Base-by-base conservation (phyloP, 1,140 invertebrate species). In the Achroia grisella region DNA sequence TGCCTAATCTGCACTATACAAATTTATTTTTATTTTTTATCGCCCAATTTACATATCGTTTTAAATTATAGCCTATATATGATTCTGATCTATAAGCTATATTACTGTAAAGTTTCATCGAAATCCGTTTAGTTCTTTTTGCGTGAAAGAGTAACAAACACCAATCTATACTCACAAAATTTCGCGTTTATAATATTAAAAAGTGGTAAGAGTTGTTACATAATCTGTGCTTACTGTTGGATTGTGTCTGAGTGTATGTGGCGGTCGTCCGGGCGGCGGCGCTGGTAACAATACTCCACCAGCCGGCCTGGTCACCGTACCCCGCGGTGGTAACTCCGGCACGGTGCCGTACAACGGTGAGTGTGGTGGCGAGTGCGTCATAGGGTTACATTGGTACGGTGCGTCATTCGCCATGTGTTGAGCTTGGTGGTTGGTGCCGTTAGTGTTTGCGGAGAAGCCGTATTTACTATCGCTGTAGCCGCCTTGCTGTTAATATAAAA, bases 281-380 rank as follows among this genome's bases (percentile, higher is more conserved):
- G 77, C 85, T 0, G 82, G 83, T 40, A 87, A 48, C 31, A 82
- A 37, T 39, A 87, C 85, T 0, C 82, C 85, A 0, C 85, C 85
- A 1, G 76, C 60, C 11, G 81, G 82, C 17, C 82, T 61, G 12
- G 50, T 61, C 17, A 67, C 69, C 23, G 48, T 40, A n/a, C 59
- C 60, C 32, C 93, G 88, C 9, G 95, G 95, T 0, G 95, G 95
- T 43, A 96, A 79, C 84, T 96, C 94, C 3, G 94, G 94, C 1
- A 90, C 90, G 44, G 83, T 85, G 37, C 85, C 85, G 44, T 87
- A 87, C 10, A 86, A 54, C 6, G 89, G 89, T 2, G 86, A 87
- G 23, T 89, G 87, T 29, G 87, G 88, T 0, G 86, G 87, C 0
- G 88, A 87, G 48, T 87, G 71, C 5, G 87, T 67, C 71, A 87